Conservation (phyloP, 2,888 invertebrate species). For the Dryobotodes eremita region DNA sequence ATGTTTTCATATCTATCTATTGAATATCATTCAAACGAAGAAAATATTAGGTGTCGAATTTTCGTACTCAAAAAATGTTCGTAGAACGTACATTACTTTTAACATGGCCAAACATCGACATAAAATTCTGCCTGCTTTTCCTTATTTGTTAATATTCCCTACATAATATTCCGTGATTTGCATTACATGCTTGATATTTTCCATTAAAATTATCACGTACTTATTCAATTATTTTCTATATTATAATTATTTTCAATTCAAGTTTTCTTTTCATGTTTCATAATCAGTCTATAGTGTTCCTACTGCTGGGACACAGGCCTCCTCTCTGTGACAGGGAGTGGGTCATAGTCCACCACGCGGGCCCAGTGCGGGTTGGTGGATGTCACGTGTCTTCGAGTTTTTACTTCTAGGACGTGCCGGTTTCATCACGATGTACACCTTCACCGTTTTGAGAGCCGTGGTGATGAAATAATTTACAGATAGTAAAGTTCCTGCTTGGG, state of each 20-base stretch:
- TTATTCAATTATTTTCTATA: no score
- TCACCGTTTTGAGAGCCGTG: no score
- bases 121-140: constrained; percentile 13
- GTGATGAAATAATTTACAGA: no score
- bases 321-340: no score
- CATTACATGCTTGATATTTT: constrained; percentile 45
- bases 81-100: neutral
- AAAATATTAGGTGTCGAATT: constrained; percentile 10
- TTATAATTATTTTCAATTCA: constrained; percentile 10
- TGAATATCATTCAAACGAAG: constrained; percentile 21
- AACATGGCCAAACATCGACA: constrained; percentile 19
- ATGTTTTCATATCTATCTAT: constrained; percentile 15
- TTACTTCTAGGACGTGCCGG: no score
- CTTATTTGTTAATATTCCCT: constrained; percentile 29
- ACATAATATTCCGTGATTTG: constrained; percentile 29
- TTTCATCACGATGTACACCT: no score
- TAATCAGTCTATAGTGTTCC: no score
- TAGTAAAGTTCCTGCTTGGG: no score
- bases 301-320: no score
- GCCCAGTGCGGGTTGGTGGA: no score
- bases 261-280: neutral
- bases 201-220: constrained; percentile 38
- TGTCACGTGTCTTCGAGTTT: no score
- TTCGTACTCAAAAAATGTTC: constrained; percentile 29
- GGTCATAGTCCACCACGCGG: no score